Conservation (phyloP, 2,113 vertebrate species). For the Panthera uncia region DNA sequence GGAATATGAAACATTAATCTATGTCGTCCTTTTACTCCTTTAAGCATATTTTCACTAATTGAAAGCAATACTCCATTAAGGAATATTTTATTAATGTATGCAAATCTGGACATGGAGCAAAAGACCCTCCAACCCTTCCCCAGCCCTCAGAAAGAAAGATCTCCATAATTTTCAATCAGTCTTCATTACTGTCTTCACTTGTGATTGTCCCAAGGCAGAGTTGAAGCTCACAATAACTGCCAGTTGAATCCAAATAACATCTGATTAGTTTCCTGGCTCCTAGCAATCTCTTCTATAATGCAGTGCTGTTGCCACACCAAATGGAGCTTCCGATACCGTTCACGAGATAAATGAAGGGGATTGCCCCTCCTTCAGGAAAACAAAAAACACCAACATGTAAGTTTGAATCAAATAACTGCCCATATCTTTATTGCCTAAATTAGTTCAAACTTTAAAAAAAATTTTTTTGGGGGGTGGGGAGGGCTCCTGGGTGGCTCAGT, state of each 20-base stretch:
- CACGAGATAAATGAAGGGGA: conserved; percentile 93
- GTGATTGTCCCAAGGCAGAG: conserved; percentile 66
- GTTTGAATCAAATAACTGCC: conserved; percentile 34
- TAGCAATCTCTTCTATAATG: conserved; percentile 97
- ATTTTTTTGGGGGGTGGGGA: no score
- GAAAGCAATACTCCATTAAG: conserved; percentile 72
- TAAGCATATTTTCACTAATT: conserved; percentile 57
- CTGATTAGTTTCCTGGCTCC: conserved; percentile 95
- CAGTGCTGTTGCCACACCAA: conserved; percentile 98
- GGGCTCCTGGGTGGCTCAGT: no score
- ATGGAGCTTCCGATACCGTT: conserved; percentile 96
- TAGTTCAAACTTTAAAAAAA: neutral
- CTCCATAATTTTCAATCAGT: conserved; percentile 53
- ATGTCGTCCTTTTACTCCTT: conserved; percentile 6
- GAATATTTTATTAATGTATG: conserved; percentile 72
- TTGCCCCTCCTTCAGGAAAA: conserved; percentile 88
- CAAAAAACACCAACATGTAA: conserved; percentile 37
- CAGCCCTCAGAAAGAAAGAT: conserved; percentile 55
- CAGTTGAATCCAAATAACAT: conserved; percentile 96
- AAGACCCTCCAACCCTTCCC: conserved; percentile 47
- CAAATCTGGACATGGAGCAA: conserved; percentile 62
- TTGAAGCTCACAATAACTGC: conserved; percentile 92
- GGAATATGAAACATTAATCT: conserved; percentile 52
- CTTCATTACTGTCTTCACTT: conserved; percentile 60
- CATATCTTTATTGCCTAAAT: conserved; percentile 13